phyloP scores from a whole-genome alignment of 2,888 invertebrate species.

The Hedya salicella region DNA sequence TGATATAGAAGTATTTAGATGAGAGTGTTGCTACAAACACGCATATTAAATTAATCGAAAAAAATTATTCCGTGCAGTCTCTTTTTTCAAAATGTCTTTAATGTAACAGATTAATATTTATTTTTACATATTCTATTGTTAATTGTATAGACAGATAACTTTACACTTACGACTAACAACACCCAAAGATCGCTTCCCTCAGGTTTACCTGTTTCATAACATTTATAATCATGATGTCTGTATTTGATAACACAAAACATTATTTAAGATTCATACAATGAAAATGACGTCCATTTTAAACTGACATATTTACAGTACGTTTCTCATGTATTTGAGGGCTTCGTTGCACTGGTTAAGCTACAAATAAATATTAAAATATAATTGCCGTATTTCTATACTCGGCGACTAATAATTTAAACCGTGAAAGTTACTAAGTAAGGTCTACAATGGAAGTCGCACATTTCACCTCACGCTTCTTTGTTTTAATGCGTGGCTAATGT shows the following conservation, averaged over 20 bases:
- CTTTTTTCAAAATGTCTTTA: too few relatives aligned
- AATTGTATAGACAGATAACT: too few relatives aligned
- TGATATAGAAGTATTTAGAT: too few relatives aligned
- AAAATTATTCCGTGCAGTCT: too few relatives aligned
- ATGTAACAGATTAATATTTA: too few relatives aligned
- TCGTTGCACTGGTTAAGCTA: not conserved
- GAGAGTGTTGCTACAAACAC: too few relatives aligned
- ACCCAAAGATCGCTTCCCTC: not conserved
- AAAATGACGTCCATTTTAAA: not conserved
- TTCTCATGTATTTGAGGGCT: not conserved
- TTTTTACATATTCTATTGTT: too few relatives aligned
- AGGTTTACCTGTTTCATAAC: not conserved
- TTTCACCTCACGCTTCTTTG: not conserved
- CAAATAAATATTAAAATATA: not conserved
- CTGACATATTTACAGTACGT: not conserved
- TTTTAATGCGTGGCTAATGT: conserved; percentile 18
- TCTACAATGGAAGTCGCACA: not conserved
- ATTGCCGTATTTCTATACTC: not conserved
- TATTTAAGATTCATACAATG: not conserved
- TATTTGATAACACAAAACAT: not conserved
- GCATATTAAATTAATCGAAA: too few relatives aligned
- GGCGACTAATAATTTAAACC: not conserved
- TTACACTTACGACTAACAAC: too few relatives aligned
- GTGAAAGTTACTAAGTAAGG: not conserved
- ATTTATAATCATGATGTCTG: not conserved